These are phyloP conservation scores for Gobius niger DNA, from an alignment of 2,113 vertebrate genomes.

Conservation along the genomic window DNA sequence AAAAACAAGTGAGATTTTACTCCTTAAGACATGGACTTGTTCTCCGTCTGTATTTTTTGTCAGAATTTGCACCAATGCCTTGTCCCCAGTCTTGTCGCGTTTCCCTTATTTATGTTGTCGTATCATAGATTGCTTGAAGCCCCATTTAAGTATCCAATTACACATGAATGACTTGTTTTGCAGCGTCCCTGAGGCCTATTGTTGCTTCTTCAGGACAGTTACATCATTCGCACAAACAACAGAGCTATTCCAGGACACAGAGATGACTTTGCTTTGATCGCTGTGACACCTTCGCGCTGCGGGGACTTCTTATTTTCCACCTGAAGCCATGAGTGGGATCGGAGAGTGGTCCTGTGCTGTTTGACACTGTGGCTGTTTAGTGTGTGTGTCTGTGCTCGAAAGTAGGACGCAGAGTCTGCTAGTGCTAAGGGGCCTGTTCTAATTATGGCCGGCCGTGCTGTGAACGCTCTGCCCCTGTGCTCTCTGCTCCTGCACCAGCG, in stretches of 20 bases:
- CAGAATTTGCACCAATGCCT: not conserved
- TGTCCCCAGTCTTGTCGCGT: not conserved
- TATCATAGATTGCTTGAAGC: not conserved
- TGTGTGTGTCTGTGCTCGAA: conserved; percentile 44
- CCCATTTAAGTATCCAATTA: conserved; percentile 30
- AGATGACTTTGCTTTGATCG: conserved; percentile 54
- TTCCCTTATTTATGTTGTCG: not conserved
- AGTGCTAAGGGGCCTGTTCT: conserved; percentile 62
- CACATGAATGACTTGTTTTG: conserved; percentile 19
- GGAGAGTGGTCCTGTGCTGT: not conserved
- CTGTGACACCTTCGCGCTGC: conserved; percentile 58
- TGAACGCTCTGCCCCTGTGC: conserved; percentile 44
- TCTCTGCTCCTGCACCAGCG: conserved; percentile 32
- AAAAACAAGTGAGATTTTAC: no score
- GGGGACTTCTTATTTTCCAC: conserved; percentile 65
- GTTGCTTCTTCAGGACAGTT: conserved; percentile 44
- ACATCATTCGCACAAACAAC: conserved; percentile 39
- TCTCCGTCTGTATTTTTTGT: no score
- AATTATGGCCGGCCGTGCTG: conserved; percentile 55
- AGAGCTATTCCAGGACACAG: conserved; percentile 46
- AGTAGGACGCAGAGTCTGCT: conserved; percentile 65
- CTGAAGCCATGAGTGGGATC: conserved; percentile 63
- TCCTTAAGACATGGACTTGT: no score
- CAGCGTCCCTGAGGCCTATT: conserved; percentile 23
- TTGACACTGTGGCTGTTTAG: conserved; percentile 32